Conservation (phyloP, 1,140 invertebrate species). For the Cyrtorhinus lividipennis region DNA sequence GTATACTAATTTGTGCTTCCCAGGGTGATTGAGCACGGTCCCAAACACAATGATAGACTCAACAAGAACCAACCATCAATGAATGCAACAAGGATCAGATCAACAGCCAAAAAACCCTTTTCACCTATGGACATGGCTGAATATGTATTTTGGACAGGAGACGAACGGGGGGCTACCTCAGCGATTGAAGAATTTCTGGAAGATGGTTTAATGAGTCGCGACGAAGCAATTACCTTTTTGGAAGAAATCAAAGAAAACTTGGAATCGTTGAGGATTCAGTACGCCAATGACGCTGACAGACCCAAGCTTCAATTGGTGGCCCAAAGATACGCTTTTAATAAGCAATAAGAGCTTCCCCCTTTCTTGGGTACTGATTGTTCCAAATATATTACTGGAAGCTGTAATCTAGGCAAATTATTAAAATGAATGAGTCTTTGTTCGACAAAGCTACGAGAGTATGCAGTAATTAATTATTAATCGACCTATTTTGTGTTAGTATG, state of each 20-base stretch:
- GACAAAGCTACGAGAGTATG: too few relatives aligned
- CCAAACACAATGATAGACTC: background rate
- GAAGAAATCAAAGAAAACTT: constrained; percentile 55
- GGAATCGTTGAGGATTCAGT: constrained; percentile 46
- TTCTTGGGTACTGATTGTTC: too few relatives aligned
- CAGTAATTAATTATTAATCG: too few relatives aligned
- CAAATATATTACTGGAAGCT: too few relatives aligned
- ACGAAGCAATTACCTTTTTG: constrained; percentile 54
- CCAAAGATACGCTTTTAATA: background rate
- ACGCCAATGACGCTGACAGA: constrained; percentile 24
- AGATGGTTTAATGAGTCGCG: constrained; percentile 50
- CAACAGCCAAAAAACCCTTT: constrained; percentile 32
- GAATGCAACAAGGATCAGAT: background rate
- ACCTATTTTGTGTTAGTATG: too few relatives aligned
- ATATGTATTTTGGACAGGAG: constrained; percentile 62
- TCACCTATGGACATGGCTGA: constrained; percentile 56
- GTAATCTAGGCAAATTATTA: too few relatives aligned
- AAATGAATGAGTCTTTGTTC: too few relatives aligned
- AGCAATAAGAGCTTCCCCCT: too few relatives aligned
- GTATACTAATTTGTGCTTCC: background rate
- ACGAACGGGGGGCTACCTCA: constrained; percentile 53
- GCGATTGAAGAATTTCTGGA: constrained; percentile 57
- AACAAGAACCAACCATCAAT: background rate
- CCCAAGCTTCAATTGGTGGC: background rate
- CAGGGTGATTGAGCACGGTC: constrained; percentile 5